A percentile compares a stretch with the other conserved stretches of the same genome.
Evolutionary conservation across 2,888 invertebrate species (phyloP).

Genomic region (Arge pagana): DNA sequence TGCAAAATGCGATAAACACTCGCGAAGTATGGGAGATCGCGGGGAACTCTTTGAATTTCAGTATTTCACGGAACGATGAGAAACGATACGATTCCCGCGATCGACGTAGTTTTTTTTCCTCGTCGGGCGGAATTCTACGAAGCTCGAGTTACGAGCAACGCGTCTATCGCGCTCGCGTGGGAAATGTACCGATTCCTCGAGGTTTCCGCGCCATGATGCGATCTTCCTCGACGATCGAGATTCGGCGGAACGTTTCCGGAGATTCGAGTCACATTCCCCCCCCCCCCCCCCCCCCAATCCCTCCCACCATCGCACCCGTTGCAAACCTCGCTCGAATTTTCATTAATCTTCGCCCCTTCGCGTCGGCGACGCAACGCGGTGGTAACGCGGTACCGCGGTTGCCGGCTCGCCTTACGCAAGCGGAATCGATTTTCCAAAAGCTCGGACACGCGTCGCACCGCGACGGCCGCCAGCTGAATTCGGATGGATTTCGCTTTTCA

Average conservation of each 20-base stretch:
- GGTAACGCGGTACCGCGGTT: neutral
- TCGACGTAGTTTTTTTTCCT: neutral
- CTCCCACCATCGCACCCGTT: neutral
- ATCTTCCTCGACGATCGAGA: too few relatives aligned
- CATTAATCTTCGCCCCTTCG: neutral
- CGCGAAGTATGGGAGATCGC: neutral
- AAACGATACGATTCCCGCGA: neutral
- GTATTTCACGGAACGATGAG: neutral
- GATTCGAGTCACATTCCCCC: neutral
- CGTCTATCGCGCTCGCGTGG: neutral
- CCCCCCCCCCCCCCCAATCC: neutral
- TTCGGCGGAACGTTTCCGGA: neutral
- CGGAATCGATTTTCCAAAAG: slow-evolving; percentile 17
- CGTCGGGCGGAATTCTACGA: neutral
- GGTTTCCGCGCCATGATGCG: too few relatives aligned
- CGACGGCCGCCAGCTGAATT: neutral
- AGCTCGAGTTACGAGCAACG: neutral
- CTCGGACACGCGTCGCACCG: slow-evolving; percentile 6
- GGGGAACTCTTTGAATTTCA: too few relatives aligned
- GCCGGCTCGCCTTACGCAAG: slow-evolving; percentile 8
- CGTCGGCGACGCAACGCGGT: neutral
- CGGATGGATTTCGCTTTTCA: slow-evolving; percentile 13
- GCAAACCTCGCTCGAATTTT: neutral
- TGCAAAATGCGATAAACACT: slow-evolving; percentile 14
- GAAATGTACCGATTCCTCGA: too few relatives aligned